These are phyloP conservation scores for Phyllotreta striolata DNA, from an alignment of 2,888 invertebrate species.

Conservation along the genomic window DNA sequence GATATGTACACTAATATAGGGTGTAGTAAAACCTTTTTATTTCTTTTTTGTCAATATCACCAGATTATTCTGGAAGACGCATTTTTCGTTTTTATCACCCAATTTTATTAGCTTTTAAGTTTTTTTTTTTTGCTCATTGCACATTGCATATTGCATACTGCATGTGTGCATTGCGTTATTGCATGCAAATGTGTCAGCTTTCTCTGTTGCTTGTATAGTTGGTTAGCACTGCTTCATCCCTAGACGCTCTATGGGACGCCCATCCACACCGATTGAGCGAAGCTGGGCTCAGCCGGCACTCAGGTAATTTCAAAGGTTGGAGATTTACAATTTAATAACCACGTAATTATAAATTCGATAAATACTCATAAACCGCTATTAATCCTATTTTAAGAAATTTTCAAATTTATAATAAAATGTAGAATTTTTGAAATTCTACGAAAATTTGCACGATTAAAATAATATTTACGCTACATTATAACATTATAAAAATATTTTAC, in stretches of 20 bases:
- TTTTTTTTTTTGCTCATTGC: constrained; percentile 16
- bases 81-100: background rate
- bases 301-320: constrained; percentile 66
- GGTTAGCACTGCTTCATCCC: constrained; percentile 71
- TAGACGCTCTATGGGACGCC: constrained; percentile 78
- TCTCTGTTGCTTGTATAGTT: constrained; percentile 59
- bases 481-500: too few relatives aligned
- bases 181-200: constrained; percentile 41
- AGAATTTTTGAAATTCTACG: too few relatives aligned
- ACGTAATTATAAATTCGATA: too few relatives aligned
- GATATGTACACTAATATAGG: background rate
- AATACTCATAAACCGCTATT: too few relatives aligned
- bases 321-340: background rate
- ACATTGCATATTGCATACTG: constrained; percentile 14
- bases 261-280: constrained; percentile 78
- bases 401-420: too few relatives aligned
- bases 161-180: constrained; percentile 18
- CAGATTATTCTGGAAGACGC: too few relatives aligned
- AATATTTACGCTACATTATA: too few relatives aligned
- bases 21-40: background rate
- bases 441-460: too few relatives aligned
- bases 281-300: constrained; percentile 77
- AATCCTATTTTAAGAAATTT: too few relatives aligned
- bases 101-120: background rate
- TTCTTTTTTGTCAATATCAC: too few relatives aligned